Conservation (phyloP, 2,888 invertebrate genomes). For the Eurytoma californica region DNA sequence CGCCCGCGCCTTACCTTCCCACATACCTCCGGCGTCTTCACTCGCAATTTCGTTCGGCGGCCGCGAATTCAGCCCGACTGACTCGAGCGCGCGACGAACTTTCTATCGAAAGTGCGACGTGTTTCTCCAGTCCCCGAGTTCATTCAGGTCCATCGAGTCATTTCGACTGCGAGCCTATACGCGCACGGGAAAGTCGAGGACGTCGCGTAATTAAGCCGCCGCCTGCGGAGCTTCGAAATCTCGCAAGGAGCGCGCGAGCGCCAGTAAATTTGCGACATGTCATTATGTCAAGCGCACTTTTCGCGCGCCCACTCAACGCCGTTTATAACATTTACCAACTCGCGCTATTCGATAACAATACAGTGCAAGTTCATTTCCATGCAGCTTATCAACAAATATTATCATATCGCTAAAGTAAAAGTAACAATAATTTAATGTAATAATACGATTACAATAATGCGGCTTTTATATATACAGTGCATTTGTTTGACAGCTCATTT, state of each 20-base stretch:
- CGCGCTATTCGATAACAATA: too few species aligned
- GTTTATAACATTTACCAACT: too few species aligned
- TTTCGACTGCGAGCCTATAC: neutral
- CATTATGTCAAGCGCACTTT: slow-evolving; percentile 15
- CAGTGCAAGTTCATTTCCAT: too few species aligned
- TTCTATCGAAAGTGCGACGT: slow-evolving; percentile 53
- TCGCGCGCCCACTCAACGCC: neutral
- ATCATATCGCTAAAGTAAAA: too few species aligned
- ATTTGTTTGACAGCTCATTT: too few species aligned
- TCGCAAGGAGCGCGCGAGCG: neutral
- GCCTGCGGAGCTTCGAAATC: slow-evolving; percentile 38
- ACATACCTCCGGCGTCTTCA: neutral
- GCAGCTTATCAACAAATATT: too few species aligned
- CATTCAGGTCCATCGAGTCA: slow-evolving; percentile 1
- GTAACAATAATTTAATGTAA: too few species aligned
- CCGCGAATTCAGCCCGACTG: neutral
- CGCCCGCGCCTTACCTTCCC: neutral
- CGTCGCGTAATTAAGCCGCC: slow-evolving; percentile 41
- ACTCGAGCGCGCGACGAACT: slow-evolving; percentile 13
- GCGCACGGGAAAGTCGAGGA: slow-evolving; percentile 29
- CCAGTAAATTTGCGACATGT: slow-evolving; percentile 1
- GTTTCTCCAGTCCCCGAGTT: slow-evolving; percentile 16
- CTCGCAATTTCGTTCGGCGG: slow-evolving; percentile 42
- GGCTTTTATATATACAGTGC: too few species aligned
- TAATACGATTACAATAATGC: too few species aligned